Percentiles rank a stretch among this genome's conserved stretches.
These are phyloP conservation scores for Kuschelorhynchus macadamiae DNA, from an alignment of 2,888 invertebrate genomes.

Conservation along the genomic window DNA sequence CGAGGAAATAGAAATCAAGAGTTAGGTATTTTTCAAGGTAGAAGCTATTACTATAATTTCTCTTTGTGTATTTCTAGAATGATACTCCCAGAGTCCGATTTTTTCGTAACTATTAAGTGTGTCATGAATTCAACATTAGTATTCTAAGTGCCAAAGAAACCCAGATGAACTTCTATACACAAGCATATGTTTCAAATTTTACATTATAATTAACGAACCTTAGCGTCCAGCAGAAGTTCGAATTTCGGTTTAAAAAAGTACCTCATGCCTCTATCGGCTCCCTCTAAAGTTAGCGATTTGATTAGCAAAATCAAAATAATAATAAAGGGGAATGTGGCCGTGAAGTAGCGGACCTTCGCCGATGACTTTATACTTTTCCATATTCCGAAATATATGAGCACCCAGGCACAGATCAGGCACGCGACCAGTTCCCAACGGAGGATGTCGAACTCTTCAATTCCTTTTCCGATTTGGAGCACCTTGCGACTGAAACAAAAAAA, in stretches of 20 bases:
- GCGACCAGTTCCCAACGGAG: slow-evolving; percentile 92
- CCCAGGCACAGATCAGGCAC: slow-evolving; percentile 92
- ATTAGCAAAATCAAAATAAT: slow-evolving; percentile 89
- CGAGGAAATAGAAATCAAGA: too few relatives aligned
- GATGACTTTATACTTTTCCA: slow-evolving; percentile 98
- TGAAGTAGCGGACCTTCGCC: slow-evolving; percentile 91
- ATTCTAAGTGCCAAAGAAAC: too few relatives aligned
- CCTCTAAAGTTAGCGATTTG: slow-evolving; percentile 90
- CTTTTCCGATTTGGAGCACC: slow-evolving; percentile 86
- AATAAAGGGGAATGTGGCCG: slow-evolving; percentile 92
- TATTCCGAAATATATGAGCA: slow-evolving; percentile 94
- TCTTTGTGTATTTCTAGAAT: too few relatives aligned
- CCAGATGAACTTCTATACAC: too few relatives aligned
- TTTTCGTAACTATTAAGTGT: too few relatives aligned
- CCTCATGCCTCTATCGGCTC: slow-evolving; percentile 86
- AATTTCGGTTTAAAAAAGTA: slow-evolving; percentile 92
- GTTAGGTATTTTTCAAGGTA: too few relatives aligned
- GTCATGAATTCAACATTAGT: too few relatives aligned
- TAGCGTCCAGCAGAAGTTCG: slow-evolving; percentile 84
- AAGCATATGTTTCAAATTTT: too few relatives aligned
- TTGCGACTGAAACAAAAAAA: slow-evolving; percentile 73
- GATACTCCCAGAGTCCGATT: too few relatives aligned
- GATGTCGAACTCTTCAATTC: slow-evolving; percentile 85
- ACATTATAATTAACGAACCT: too few relatives aligned
- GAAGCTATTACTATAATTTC: too few relatives aligned